These are phyloP conservation scores for Ctenodactylus gundi DNA, from an alignment of 2,113 vertebrate species.

Conservation along the genomic window DNA sequence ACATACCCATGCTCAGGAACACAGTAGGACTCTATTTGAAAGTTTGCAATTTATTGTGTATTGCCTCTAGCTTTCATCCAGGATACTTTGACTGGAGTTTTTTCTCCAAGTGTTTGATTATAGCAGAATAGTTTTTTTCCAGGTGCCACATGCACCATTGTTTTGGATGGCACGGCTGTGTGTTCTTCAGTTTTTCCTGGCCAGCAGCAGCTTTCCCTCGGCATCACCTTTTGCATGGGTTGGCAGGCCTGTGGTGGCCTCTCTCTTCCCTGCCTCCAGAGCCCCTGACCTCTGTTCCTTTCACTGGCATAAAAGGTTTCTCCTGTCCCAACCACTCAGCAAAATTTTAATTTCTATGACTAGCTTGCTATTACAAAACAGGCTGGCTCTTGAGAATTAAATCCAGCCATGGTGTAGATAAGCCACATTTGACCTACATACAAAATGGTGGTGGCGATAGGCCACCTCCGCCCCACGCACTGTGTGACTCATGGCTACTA, in stretches of 20 bases:
- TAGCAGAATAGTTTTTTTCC: neutral
- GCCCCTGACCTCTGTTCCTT: neutral
- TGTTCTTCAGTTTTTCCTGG: neutral
- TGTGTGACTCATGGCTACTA: constrained; percentile 66
- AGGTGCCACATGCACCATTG: rapidly evolving
- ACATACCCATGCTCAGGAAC: neutral
- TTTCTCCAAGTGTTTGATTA: neutral
- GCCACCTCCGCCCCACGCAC: constrained; percentile 4
- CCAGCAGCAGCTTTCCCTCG: neutral
- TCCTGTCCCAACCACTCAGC: neutral
- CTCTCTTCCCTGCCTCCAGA: neutral
- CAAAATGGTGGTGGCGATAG: neutral
- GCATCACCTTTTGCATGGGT: neutral
- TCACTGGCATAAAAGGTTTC: neutral
- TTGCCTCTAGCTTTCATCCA: neutral
- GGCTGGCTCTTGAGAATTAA: neutral
- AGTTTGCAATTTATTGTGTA: neutral
- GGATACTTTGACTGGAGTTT: neutral
- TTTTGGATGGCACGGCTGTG: rapidly evolving
- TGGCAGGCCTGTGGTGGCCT: neutral
- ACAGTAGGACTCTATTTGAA: neutral
- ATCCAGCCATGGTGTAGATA: neutral
- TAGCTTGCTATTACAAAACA: neutral
- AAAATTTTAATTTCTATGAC: neutral
- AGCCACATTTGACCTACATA: neutral